phyloP scores from a whole-genome alignment of 2,797 vertebrate genomes.

The Ataeniobius toweri region DNA sequence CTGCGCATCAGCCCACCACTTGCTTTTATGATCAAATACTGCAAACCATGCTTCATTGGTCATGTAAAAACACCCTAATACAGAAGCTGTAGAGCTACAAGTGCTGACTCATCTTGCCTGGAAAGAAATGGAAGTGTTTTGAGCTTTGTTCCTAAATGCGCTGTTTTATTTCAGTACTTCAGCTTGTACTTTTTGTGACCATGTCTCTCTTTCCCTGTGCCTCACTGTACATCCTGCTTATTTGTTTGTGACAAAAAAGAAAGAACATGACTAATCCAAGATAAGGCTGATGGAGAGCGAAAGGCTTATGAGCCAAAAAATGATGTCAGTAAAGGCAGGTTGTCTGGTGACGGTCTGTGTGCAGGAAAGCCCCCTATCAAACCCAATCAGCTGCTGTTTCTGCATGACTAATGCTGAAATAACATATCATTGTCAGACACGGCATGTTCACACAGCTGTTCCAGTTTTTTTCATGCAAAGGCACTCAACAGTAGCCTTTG shows the following conservation, averaged over 20 bases:
- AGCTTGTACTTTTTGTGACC: slow-evolving; percentile 22
- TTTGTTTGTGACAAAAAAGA: slow-evolving; percentile 62
- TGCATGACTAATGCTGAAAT: slow-evolving; percentile 70
- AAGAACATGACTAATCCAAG: slow-evolving; percentile 47
- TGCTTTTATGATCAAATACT: slow-evolving; percentile 66
- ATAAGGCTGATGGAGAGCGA: slow-evolving; percentile 42
- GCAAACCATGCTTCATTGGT: slow-evolving; percentile 50
- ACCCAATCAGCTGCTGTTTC: slow-evolving; percentile 66
- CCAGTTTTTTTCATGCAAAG: slow-evolving; percentile 34
- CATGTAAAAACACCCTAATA: slow-evolving; percentile 50
- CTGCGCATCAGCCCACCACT: slow-evolving; percentile 37
- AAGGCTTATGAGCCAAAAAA: slow-evolving; percentile 50
- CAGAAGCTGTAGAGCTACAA: slow-evolving; percentile 43
- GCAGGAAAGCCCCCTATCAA: slow-evolving; percentile 51
- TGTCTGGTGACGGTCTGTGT: slow-evolving; percentile 25
- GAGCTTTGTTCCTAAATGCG: slow-evolving; percentile 54
- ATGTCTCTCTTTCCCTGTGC: slow-evolving; percentile 4
- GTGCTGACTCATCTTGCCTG: slow-evolving; percentile 63
- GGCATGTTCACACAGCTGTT: slow-evolving; percentile 59
- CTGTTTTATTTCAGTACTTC: slow-evolving; percentile 33
- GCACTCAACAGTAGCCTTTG: slow-evolving; percentile 37
- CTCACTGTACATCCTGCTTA: slow-evolving; percentile 34
- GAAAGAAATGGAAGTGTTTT: slow-evolving; percentile 29
- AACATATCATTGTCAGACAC: slow-evolving; percentile 67
- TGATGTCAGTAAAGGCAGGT: slow-evolving; percentile 31